Conservation (phyloP, 1,140 invertebrate genomes). For the Uloborus diversus region DNA sequence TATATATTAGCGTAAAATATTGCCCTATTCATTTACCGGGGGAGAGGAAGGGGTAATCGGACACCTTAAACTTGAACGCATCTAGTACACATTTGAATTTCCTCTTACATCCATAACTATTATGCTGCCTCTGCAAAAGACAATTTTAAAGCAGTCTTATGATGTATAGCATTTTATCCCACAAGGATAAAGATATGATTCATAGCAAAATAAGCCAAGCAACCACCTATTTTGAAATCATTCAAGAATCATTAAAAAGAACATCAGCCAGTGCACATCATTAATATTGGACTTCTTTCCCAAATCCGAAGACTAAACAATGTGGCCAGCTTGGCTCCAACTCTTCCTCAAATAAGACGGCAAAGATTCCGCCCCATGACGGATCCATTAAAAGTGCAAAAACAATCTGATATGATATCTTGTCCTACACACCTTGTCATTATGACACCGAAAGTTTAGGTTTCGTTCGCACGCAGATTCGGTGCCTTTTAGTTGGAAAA, state of each 20-base stretch:
- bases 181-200: background rate
- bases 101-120: no score
- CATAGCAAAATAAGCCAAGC: background rate
- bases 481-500: no score
- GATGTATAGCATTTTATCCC: no score
- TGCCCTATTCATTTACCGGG: no score
- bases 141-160: no score
- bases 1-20: no score
- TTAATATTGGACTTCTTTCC: background rate
- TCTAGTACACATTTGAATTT: no score
- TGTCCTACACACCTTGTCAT: slow-evolving; percentile 36
- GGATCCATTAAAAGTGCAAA: slow-evolving; percentile 30
- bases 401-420: slow-evolving; percentile 41
- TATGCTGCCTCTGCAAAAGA: no score
- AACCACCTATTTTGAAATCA: background rate
- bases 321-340: background rate
- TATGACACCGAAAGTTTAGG: slow-evolving; percentile 43
- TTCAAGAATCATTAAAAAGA: slow-evolving; percentile 32
- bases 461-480: slow-evolving; percentile 4
- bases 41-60: no score
- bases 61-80: no score
- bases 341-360: slow-evolving; percentile 14
- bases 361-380: slow-evolving; percentile 17
- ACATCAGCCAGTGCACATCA: slow-evolving; percentile 18
- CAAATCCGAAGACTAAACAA: no score